These are phyloP conservation scores for Parnassius glacialis DNA, from an alignment of 2,888 invertebrate species.

Conservation along the genomic window DNA sequence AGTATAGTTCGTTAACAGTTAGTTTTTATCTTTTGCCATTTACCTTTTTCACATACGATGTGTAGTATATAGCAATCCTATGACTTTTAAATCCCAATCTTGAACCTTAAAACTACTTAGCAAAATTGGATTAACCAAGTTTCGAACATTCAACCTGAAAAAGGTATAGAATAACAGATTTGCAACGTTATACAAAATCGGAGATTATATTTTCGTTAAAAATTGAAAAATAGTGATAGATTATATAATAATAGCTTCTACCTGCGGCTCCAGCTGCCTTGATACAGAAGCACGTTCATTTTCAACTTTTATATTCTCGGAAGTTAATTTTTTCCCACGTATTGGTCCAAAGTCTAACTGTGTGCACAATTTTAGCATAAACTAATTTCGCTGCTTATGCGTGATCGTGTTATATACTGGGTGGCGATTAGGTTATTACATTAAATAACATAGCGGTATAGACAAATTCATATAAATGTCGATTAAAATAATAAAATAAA, in stretches of 20 bases:
- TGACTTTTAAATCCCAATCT: constrained; percentile 5
- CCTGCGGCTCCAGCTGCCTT: too few species aligned
- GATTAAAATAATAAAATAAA: too few species aligned
- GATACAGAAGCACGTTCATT: too few species aligned
- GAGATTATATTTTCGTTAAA: constrained; percentile 18
- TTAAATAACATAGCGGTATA: too few species aligned
- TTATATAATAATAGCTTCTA: not conserved
- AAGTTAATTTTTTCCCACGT: too few species aligned
- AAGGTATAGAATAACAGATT: constrained; percentile 11
- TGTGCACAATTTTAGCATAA: too few species aligned
- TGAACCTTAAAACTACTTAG: constrained; percentile 16
- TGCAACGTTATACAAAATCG: constrained; percentile 9
- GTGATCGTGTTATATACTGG: too few species aligned
- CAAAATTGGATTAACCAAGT: constrained; percentile 15
- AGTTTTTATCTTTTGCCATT: constrained; percentile 19
- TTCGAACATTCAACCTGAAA: not conserved
- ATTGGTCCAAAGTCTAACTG: too few species aligned
- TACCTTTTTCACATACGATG: constrained; percentile 12
- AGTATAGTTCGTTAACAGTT: not conserved
- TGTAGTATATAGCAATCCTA: constrained; percentile 1
- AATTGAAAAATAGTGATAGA: constrained; percentile 1
- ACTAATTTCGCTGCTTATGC: too few species aligned
- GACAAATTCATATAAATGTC: too few species aligned
- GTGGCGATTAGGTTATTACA: too few species aligned
- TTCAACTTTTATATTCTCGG: too few species aligned